Conservation (phyloP, 2,113 vertebrate species). For the Erinaceus europaeus region DNA sequence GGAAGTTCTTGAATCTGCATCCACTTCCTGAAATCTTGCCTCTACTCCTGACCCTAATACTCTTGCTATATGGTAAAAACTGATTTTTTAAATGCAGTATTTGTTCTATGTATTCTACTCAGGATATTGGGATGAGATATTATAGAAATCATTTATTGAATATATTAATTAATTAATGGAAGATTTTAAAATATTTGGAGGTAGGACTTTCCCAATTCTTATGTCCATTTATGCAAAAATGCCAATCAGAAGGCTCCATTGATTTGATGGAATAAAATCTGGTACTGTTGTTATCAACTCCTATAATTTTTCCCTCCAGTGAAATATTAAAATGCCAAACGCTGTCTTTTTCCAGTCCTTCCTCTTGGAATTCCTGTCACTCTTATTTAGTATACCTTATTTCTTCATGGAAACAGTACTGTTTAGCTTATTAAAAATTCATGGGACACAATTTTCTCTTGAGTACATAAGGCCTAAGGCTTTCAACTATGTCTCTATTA, state of each 20-base stretch:
- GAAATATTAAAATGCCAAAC: slow-evolving; percentile 36
- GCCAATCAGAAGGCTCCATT: slow-evolving; percentile 2
- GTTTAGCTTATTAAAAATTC: slow-evolving; percentile 69
- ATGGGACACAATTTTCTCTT: slow-evolving; percentile 64
- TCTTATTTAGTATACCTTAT: slow-evolving; percentile 52
- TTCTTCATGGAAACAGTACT: slow-evolving; percentile 56
- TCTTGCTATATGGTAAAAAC: no score
- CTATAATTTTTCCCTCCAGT: background rate
- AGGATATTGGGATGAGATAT: background rate
- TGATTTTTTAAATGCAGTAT: no score
- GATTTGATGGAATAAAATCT: slow-evolving; percentile 38
- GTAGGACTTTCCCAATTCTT: background rate
- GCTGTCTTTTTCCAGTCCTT: slow-evolving; percentile 4
- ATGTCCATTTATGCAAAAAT: slow-evolving; percentile 38
- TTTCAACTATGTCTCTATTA: slow-evolving; percentile 49
- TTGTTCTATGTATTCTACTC: background rate
- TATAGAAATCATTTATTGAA: background rate
- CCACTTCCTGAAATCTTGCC: background rate
- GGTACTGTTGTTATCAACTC: background rate
- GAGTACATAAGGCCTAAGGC: slow-evolving; percentile 57
- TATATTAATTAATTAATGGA: no score
- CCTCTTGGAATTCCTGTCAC: slow-evolving; percentile 65
- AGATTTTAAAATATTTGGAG: slow-evolving; percentile 6
- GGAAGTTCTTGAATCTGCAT: background rate
- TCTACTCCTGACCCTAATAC: background rate